Evolutionary conservation across 2,113 vertebrate genomes (phyloP), one percentile per base, ranked within the genome.

Genomic region (Chloroceryle aenea): DNA sequence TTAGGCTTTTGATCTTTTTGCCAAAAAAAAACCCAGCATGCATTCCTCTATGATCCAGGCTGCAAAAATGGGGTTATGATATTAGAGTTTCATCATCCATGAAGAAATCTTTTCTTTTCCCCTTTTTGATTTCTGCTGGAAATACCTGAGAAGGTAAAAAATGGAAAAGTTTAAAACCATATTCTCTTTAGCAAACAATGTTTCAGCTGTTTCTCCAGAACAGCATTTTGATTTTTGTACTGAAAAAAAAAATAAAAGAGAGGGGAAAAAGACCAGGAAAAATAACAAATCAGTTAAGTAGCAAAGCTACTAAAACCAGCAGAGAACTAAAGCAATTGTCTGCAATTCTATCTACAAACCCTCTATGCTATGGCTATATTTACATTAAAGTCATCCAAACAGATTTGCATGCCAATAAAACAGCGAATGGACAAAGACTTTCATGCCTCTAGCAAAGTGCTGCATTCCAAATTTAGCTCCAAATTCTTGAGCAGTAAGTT

Each of bases 361-460:
- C 36, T 42, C 45, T 40, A 32, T 22, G 17, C 14, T 81, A 90
- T 87, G 85, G 36, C 76, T 90, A 32, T 56, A 64, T 93, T 89
- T 87, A 93, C 66, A 72, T 61, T 86, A 64, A 94, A 93, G 62
- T 62, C 4, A 61, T 5, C 36, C n/a, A 82, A 87, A 92, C 45
- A 69, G 20, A 75, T 92, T 93, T 90, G 32, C 83, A 78, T 86
- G 58, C 48, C 79, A 86, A 48, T 72, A 61, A 88, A 95, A 78
- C 26, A 88, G 64, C 17, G 43, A 85, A 71, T 10, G 73, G 58
- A 75, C 14, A 74, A 72, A 77, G 52, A 90, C 68, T 91, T 88
- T 91, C 47, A 78, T n/a, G 87, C 61, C 76, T 93, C 34, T 55
- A 43, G 43, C 40, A 25, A 93, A 73, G 12, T 34, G 14, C 3